These are phyloP conservation scores for Nebria salina DNA, from an alignment of 2,888 invertebrate genomes.

Conservation along the genomic window DNA sequence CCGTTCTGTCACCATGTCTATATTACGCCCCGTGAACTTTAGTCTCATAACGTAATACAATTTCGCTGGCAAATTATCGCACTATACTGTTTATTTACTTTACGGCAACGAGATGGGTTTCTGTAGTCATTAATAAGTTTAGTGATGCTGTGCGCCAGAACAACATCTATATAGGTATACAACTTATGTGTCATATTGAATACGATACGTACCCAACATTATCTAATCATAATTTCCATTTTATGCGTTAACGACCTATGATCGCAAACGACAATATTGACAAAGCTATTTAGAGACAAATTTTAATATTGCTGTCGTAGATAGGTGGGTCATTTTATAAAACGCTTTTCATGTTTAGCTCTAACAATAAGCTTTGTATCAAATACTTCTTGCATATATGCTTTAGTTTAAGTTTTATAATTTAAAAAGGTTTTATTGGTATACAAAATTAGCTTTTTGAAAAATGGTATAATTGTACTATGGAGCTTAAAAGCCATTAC, in stretches of 20 bases:
- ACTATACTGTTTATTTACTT: conserved; percentile 41
- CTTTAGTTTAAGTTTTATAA: too few species aligned
- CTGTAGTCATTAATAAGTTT: conserved; percentile 8
- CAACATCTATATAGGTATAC: background rate
- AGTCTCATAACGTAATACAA: conserved; percentile 33
- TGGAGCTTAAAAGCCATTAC: too few species aligned
- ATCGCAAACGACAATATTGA: background rate
- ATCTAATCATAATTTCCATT: background rate
- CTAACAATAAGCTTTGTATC: too few species aligned
- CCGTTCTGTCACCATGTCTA: background rate
- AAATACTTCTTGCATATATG: too few species aligned
- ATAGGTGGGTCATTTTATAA: too few species aligned
- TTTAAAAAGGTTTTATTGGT: too few species aligned
- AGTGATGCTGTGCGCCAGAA: background rate
- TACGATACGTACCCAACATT: background rate
- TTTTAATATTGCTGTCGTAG: background rate
- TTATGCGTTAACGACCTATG: background rate
- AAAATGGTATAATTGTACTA: too few species aligned
- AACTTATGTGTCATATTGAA: background rate
- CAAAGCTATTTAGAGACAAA: background rate
- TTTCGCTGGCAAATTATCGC: conserved; percentile 39
- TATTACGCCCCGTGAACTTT: background rate
- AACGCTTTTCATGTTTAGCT: too few species aligned
- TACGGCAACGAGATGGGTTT: conserved; percentile 10
- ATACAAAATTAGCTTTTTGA: too few species aligned